Evolutionary conservation across 2,888 invertebrate genomes (phyloP), one percentile per base, ranked within the genome.

Genomic region (Sphinx pinastri): DNA sequence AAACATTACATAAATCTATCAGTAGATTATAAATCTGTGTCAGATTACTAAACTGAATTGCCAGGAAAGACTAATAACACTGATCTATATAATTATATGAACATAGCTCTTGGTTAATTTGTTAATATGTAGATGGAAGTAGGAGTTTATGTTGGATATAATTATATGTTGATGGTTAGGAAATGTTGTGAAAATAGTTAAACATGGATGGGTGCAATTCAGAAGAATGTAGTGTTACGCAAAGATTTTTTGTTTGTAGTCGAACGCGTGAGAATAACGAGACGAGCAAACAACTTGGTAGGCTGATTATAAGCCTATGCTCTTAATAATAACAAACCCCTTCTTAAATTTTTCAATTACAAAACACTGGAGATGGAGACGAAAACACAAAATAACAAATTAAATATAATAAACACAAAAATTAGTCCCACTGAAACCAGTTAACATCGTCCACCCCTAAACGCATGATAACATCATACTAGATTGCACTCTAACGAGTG

Each of bases 171-270:
- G 7, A 19, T 55, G 8, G 0, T 55, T 55, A 19, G 19, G 47
- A 63, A 63, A 63, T 47, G 19, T 63, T 63, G 49, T 19, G 63
- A 19, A 63, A n/a, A 60, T 16, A 38, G 45, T 45, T 16, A 10
- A 38, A 59, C 59, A n/a, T 60, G 16, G 25, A 38, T 38, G 38
- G 38, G 7, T 38, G 38, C 38, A 38, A 8, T 38, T 38, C 8
- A 38, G 38, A 38, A 38, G 14, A 14, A 51, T 51, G 12, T 51
- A 12, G 12, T 51, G 12, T 14, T 51, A 4, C 51, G 12, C 10
- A 51, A 51, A 5, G 10, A 12, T 14, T 51, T 5, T 51, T 7
- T 51, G 51, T 51, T 51, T 3, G 38, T 51, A 7, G 38, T 51
- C 7, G 13, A 51, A 14, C 12, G 51, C 0, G 8, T 38, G 38